Conservation (phyloP, 2,113 vertebrate species). For the Hemiscyllium ocellatum region DNA sequence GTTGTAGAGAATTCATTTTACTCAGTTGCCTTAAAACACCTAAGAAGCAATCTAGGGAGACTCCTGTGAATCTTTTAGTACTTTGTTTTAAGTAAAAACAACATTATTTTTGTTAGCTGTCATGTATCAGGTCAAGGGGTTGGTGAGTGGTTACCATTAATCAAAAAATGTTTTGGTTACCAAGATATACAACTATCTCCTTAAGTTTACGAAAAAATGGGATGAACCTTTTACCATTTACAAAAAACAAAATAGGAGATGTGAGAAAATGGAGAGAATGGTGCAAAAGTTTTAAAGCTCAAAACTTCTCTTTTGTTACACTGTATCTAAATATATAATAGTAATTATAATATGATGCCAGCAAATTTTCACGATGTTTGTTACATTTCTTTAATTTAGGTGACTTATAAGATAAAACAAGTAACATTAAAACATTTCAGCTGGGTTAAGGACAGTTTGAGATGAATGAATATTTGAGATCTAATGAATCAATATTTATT, state of each 20-base stretch:
- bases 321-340: neutral
- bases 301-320: neutral
- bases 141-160: constrained; percentile 79
- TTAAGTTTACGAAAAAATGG: constrained; percentile 69
- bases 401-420: neutral
- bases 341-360: neutral
- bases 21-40: constrained; percentile 67
- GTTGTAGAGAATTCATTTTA: constrained; percentile 56
- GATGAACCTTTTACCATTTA: constrained; percentile 78
- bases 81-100: constrained; percentile 71
- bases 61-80: constrained; percentile 52
- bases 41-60: constrained; percentile 61
- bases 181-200: constrained; percentile 78
- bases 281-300: constrained; percentile 39
- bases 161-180: constrained; percentile 85
- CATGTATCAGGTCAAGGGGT: constrained; percentile 74
- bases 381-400: neutral
- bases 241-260: constrained; percentile 55
- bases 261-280: constrained; percentile 59
- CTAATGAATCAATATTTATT: neutral
- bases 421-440: neutral
- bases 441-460: neutral
- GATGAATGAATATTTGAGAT: no score
- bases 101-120: constrained; percentile 68
- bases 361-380: neutral